Evolutionary conservation across 2,888 invertebrate genomes (phyloP), one percentile per base, ranked within the genome.

Genomic region (Cephus nigrinus): DNA sequence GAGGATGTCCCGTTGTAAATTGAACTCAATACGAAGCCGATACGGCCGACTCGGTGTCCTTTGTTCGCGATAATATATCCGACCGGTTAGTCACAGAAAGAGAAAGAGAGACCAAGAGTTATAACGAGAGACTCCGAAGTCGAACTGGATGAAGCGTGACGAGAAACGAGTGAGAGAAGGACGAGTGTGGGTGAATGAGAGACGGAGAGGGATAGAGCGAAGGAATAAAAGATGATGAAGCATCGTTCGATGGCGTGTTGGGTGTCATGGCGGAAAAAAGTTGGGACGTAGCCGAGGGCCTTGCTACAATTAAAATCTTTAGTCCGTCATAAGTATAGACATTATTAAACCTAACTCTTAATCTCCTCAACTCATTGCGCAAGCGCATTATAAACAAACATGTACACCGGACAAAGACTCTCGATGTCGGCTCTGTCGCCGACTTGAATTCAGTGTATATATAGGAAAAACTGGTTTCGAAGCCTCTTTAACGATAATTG

Each of bases 1-100:
- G 86, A 88, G 85, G 86, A 86, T 87, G 87, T 86, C 85, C 85
- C 83, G 82, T 87, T 89, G 87, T 87, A 88, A 87, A 86, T 87
- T 87, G 76, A 82, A 83, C 83, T 83, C 83, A 82, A 82, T 82
- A 77, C 82, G 76, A 75, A 78, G 78, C 75, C 68, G 77, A 80
- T 78, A 76, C 73, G 75, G 77, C 81, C 80, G 83, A 83, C 80
- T 75, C 81, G 23, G 23, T 81, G 81, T 81, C 78, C 83, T 79
- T 82, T 78, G 76, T 74, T 74, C 74, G 71, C 12, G 31, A 23
- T 55, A 55, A 55, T 55, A 23, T 55, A 55, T 55, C 23, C 55
- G 55, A 55, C 55, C 55, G 55, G 55, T 55, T 55, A 55, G 55
- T 55, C 23, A 55, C 23, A 55, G 55, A 55, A 23, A 55, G 5